These are phyloP conservation scores for Mormyrus hasselquistii DNA, from an alignment of 2,797 vertebrate genomes.

Conservation along the genomic window DNA sequence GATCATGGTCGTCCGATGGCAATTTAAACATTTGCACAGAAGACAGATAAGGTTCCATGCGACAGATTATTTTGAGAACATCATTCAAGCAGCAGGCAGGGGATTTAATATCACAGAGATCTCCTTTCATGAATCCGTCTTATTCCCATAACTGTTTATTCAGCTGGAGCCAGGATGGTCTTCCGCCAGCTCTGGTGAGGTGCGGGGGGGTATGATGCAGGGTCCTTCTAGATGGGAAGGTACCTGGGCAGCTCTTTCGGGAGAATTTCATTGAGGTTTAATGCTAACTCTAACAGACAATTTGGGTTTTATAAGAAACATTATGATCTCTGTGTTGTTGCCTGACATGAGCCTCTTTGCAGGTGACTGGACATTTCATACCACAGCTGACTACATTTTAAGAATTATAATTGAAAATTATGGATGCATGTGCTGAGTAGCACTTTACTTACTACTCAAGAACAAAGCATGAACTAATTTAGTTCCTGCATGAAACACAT, in stretches of 20 bases:
- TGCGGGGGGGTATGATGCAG: background rate
- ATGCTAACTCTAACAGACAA: background rate
- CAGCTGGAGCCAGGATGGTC: background rate
- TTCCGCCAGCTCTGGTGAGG: background rate
- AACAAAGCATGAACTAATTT: background rate
- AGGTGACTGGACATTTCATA: background rate
- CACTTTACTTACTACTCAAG: background rate
- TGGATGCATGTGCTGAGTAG: background rate
- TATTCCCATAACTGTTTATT: conserved; percentile 1
- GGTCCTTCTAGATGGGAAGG: background rate
- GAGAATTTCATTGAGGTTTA: background rate
- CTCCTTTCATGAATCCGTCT: background rate
- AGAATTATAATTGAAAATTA: background rate
- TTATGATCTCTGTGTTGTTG: background rate
- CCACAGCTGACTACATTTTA: background rate
- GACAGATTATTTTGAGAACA: conserved; percentile 2
- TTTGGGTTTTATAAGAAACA: background rate
- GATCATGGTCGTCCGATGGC: background rate
- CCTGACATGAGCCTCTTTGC: background rate
- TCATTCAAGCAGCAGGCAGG: background rate
- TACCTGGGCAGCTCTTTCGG: background rate
- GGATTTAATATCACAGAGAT: background rate
- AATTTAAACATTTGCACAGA: background rate
- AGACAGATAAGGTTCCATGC: background rate
- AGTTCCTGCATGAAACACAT: background rate